A percentile compares a stretch with the other conserved stretches of the same genome.
Conservation (phyloP, 2,113 vertebrate genomes). For the Poicephalus meyeri region DNA sequence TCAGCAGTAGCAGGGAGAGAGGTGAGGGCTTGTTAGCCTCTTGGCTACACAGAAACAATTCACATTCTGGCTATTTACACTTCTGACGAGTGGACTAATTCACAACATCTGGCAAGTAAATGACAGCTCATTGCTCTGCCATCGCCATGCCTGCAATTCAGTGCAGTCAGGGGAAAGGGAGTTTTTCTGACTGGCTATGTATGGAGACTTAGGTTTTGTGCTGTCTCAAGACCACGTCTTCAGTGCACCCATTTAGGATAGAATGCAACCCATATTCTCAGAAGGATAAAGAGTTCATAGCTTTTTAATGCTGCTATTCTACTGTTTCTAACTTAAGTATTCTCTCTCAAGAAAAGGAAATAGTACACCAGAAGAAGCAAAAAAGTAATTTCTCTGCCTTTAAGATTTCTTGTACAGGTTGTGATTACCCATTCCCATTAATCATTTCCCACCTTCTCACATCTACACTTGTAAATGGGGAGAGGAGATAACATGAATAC, state of each 20-base stretch:
- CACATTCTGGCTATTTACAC: neutral
- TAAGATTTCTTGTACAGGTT: neutral
- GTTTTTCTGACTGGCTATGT: neutral
- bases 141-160: neutral
- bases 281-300: neutral
- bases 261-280: neutral
- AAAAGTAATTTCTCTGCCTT: neutral
- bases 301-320: neutral
- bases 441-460: neutral
- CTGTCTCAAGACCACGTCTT: neutral
- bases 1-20: neutral
- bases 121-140: neutral
- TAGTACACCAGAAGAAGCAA: neutral
- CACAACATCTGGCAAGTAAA: neutral
- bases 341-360: neutral
- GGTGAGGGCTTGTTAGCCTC: constrained; percentile 33
- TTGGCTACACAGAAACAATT: constrained; percentile 3
- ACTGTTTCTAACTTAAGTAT: neutral
- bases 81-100: constrained; percentile 25
- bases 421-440: neutral
- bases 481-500: neutral
- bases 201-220: neutral
- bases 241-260: neutral
- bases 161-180: neutral
- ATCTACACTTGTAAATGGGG: neutral